These are phyloP conservation scores for Pristionchus maxplancki DNA, from an alignment of 2,888 invertebrate species.

Conservation along the genomic window DNA sequence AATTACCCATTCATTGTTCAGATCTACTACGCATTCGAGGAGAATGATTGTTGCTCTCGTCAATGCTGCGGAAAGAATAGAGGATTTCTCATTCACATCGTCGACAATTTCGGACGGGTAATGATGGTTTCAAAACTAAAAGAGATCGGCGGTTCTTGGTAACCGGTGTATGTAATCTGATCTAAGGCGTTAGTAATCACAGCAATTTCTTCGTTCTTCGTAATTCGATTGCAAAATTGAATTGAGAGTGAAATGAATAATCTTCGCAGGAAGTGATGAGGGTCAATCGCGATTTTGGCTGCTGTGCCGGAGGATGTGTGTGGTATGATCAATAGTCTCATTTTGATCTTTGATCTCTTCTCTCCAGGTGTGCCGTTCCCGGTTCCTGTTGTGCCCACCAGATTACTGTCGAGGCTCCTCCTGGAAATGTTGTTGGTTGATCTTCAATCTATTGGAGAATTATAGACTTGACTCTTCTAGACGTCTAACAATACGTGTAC, in stretches of 20 bases:
- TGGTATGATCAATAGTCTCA: neutral
- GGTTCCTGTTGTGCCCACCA: conserved; percentile 52
- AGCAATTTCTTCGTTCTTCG: no score
- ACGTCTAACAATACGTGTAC: neutral
- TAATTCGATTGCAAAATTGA: no score
- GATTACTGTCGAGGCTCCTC: conserved; percentile 55
- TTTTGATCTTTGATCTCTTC: neutral
- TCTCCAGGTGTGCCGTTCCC: neutral
- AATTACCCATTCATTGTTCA: neutral
- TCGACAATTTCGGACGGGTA: conserved; percentile 76
- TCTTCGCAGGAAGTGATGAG: neutral
- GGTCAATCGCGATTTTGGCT: neutral
- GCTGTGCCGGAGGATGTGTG: neutral
- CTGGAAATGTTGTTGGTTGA: conserved; percentile 51
- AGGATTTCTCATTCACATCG: conserved; percentile 79
- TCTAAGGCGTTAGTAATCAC: no score
- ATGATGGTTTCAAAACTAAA: neutral
- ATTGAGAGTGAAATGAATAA: neutral
- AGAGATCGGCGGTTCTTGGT: no score
- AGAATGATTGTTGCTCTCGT: conserved; percentile 78
- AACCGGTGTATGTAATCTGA: no score
- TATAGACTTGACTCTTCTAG: neutral
- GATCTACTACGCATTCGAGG: conserved; percentile 74
- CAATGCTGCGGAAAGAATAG: conserved; percentile 78
- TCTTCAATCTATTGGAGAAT: neutral